Base-by-base conservation (phyloP, 2,113 vertebrate genomes). In the Colinus virginianus region DNA sequence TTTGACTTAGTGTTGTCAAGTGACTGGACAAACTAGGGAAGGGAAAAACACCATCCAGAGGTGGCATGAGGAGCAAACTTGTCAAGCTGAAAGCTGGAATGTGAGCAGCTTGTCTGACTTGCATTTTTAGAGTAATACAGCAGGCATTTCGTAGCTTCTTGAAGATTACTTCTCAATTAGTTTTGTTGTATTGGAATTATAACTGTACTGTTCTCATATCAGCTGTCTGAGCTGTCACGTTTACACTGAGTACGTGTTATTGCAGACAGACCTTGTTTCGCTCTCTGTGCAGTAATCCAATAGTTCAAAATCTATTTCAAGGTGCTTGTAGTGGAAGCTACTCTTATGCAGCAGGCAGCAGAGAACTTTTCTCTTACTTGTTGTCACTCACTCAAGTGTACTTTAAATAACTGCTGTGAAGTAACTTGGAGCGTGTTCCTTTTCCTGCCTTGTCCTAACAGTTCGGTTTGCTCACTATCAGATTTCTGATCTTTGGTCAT, bases 41-140 rank as follows among this genome's bases (percentile, higher is more conserved):
- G 74, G 80, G 80, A 69, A 88, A 94, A 92, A 55, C 78, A 34
- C 69, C 77, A 71, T 42, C 67, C 70, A 92, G 84, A 84, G 92
- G 58, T 92, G 92, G 92, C 78, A 48, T 18, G 53, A 87, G 21
- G 83, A 93, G 90, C 32, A 86, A 86, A 64, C 79, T 93, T 78
- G 71, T 76, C 49, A 34, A 81, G 86, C 82, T 87, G 80, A 88
- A 45, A 91, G 81, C 89, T 95, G 92, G 92, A 93, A 92, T 92
- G 81, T 84, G 94, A 94, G 89, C 91, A 96, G 92, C 81, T 89
- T 84, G 95, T 83, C 90, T 94, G 92, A 70, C 93, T 95, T 90
- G 88, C 93, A 94, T 95, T 96, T 93, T 94, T 90, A 88, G 82
- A 91, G 48, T 90, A 78, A 80, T 78, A 55, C 68, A 91, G 72